phyloP scores from a whole-genome alignment of 1,140 invertebrate species.

The Drosophila takahashii region DNA sequence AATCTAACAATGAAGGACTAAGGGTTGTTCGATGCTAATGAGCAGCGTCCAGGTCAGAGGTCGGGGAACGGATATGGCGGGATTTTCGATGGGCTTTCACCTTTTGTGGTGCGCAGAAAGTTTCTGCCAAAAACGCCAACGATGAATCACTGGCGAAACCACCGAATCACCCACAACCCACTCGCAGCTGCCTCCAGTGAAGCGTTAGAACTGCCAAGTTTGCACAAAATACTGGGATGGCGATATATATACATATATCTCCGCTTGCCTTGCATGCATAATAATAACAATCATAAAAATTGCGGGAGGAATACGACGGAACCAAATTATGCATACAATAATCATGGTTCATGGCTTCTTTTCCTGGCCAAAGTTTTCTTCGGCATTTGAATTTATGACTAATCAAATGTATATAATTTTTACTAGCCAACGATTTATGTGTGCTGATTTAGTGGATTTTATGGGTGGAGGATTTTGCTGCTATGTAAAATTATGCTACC shows the following conservation, averaged over 20 bases:
- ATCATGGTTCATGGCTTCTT: slow-evolving; percentile 46
- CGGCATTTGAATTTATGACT: slow-evolving; percentile 64
- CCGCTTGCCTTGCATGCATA: slow-evolving; percentile 62
- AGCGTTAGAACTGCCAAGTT: slow-evolving; percentile 63
- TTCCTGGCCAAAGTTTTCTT: slow-evolving; percentile 30
- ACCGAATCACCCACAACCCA: slow-evolving; percentile 1
- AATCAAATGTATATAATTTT: slow-evolving; percentile 75
- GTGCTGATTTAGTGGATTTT: slow-evolving; percentile 49
- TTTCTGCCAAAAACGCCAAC: slow-evolving; percentile 41
- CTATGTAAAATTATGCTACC: slow-evolving; percentile 49
- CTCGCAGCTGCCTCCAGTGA: slow-evolving; percentile 27
- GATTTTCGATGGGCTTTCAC: slow-evolving; percentile 36
- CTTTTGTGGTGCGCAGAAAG: slow-evolving; percentile 44
- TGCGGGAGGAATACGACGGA: slow-evolving; percentile 10
- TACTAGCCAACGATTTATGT: slow-evolving; percentile 70
- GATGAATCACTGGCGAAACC: slow-evolving; percentile 61
- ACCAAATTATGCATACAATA: slow-evolving; percentile 67
- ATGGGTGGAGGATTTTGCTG: slow-evolving; percentile 1
- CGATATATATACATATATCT: slow-evolving; percentile 20
- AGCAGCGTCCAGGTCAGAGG: slow-evolving; percentile 31
- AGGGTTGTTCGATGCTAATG: slow-evolving; percentile 71
- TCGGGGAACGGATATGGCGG: slow-evolving; percentile 1
- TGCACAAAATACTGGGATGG: slow-evolving; percentile 47
- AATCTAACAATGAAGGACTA: slow-evolving; percentile 56
- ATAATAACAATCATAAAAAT: slow-evolving; percentile 78